These are phyloP conservation scores for Henricia sp. DNA, from an alignment of 53 echinoderm and acorn worm species.

Conservation along the genomic window DNA sequence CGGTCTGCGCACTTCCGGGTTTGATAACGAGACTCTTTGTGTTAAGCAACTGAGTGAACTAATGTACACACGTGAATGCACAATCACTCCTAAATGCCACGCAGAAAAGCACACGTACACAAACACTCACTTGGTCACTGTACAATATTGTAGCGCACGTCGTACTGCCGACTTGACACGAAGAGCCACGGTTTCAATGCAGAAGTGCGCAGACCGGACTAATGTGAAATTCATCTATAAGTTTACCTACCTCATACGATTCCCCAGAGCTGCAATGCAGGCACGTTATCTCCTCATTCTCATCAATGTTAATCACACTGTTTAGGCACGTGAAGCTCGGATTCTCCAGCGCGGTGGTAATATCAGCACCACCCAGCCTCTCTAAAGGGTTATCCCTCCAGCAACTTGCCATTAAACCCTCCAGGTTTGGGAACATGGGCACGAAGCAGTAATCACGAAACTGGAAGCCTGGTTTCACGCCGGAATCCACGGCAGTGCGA, in stretches of 20 bases:
- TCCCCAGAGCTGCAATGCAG: not conserved
- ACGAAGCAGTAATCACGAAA: constrained; percentile 70
- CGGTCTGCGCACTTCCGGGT: no score
- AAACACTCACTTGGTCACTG: no score
- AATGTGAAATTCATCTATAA: no score
- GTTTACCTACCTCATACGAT: not conserved
- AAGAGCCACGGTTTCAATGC: no score
- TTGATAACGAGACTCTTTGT: no score
- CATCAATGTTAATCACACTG: constrained; percentile 47
- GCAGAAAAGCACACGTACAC: no score
- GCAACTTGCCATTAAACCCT: constrained; percentile 68
- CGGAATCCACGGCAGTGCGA: constrained; percentile 60
- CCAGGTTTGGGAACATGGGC: constrained; percentile 65
- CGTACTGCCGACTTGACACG: no score
- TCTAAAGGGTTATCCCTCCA: constrained; percentile 72
- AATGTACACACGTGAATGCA: no score
- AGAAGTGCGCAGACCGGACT: no score
- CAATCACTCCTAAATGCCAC: no score
- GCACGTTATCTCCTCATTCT: constrained; percentile 22
- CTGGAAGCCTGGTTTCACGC: constrained; percentile 71
- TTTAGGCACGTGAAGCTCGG: constrained; percentile 64
- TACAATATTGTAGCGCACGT: no score
- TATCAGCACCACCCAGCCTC: constrained; percentile 57
- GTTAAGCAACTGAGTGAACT: no score
- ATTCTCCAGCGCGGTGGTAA: constrained; percentile 45